Evolutionary conservation across 2,113 vertebrate genomes (phyloP).

Genomic region (Spea bombifrons): DNA sequence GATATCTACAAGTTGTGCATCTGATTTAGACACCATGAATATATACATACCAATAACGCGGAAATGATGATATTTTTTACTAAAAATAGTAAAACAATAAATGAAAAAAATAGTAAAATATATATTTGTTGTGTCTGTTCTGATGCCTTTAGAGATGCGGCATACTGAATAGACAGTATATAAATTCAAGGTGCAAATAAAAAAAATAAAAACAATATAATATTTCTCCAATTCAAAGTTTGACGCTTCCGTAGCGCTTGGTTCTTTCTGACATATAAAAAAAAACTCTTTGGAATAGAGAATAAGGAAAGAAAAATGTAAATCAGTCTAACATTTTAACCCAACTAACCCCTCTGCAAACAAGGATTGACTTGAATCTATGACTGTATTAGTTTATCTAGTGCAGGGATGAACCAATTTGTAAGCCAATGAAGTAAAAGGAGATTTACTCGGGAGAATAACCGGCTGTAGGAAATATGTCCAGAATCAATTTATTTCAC

Average conservation of each 20-base stretch:
- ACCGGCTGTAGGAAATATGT: slow-evolving; percentile 6
- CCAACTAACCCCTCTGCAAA: background rate
- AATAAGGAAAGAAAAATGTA: background rate
- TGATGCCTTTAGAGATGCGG: too few species aligned
- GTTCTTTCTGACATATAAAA: background rate
- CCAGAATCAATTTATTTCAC: slow-evolving; percentile 25
- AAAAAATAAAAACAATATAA: background rate
- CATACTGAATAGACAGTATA: too few species aligned
- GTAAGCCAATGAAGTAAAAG: slow-evolving; percentile 19
- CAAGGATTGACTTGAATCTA: background rate
- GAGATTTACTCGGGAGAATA: slow-evolving; percentile 7
- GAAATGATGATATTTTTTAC: too few species aligned
- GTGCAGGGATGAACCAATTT: slow-evolving; percentile 20
- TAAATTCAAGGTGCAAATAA: background rate
- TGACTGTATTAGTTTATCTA: background rate
- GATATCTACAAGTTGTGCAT: too few species aligned
- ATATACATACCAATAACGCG: too few species aligned
- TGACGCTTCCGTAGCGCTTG: background rate
- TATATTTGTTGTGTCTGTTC: too few species aligned
- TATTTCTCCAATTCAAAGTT: background rate
- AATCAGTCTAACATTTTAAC: background rate
- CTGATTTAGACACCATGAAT: too few species aligned
- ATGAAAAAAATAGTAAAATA: too few species aligned
- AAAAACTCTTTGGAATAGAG: background rate
- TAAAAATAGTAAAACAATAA: too few species aligned